A percentile compares a stretch with the other conserved stretches of the same genome.
phyloP scores from a whole-genome alignment of 30 jellyfish, hydroid and myxozoan species.

The Turritopsis rubra region DNA sequence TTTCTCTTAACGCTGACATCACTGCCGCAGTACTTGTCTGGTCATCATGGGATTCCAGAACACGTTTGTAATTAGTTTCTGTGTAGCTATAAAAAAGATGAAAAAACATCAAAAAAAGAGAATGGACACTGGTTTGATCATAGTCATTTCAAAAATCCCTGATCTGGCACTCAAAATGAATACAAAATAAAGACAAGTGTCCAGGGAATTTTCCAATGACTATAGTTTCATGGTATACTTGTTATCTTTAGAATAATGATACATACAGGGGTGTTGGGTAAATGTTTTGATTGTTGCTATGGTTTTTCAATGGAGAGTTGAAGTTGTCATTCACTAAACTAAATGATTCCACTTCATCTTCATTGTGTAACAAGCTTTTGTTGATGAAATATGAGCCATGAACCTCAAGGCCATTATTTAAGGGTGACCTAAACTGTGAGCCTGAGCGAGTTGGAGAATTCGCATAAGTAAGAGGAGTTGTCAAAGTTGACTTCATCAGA shows the following conservation, averaged over 20 bases:
- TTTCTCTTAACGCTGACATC: conserved; percentile 9
- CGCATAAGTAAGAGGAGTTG: neutral
- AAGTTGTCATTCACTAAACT: conserved; percentile 25
- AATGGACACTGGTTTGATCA: no score
- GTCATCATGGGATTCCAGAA: conserved; percentile 1
- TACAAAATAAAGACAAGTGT: no score
- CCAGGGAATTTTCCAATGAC: no score
- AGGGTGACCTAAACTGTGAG: conserved; percentile 5
- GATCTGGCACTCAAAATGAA: no score
- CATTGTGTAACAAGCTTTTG: conserved; percentile 19
- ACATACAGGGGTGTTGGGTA: neutral
- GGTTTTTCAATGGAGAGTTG: conserved; percentile 14
- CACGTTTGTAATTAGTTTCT: neutral
- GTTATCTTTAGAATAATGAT: neutral
- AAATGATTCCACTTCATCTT: conserved; percentile 2
- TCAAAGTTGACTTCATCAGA: neutral
- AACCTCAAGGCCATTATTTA: conserved; percentile 18
- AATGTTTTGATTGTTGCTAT: neutral
- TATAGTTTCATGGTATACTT: neutral
- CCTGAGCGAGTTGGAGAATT: neutral
- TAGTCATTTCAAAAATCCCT: no score
- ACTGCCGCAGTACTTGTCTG: conserved; percentile 32
- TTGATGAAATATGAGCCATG: conserved; percentile 31
- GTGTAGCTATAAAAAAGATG: neutral
- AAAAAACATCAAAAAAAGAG: neutral